Evolutionary conservation across 2,797 vertebrate genomes (phyloP), one percentile per base, ranked within the genome.

Genomic region (Pyrrhura leucotis): DNA sequence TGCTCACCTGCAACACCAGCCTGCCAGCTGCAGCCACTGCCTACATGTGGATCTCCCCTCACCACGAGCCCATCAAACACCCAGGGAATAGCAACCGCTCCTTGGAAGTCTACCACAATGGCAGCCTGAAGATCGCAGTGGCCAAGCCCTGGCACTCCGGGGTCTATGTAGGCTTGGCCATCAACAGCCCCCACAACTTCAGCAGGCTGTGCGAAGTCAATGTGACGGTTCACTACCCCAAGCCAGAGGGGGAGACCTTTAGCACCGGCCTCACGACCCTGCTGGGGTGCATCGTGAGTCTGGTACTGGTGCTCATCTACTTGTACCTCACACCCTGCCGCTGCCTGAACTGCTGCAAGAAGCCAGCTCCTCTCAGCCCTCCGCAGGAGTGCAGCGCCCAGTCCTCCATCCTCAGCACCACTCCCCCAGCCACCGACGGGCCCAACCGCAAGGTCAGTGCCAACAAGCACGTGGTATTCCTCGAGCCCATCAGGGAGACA

Each of bases 391-490:
- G 98, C 92, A 99, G 99, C 0, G 98, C 97, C 39, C 99, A 99
- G 93, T 99, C 99, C 74, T 99, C 98, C 14, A 99, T 99, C 96
- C 98, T 99, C 74, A 98, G 98, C 29, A 95, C 98, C 5, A 99
- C 99, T 1, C 98, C 99, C 0, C 98, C 99, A 0, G 89, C 98
- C 35, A 98, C 98, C 1, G 99, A 99, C 0, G 98, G 98, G 51
- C 98, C 98, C 9, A 98, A 98, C 71, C 98, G 98, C 92, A 99
- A 99, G 98, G 98, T 98, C 97, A 98, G 99, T 35, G 96, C 98
- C 97, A 99, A 98, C 98, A 99, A 99, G 95, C 99, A 99, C 6
- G 99, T 99, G 75, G 99, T 99, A 75, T 99, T 99, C 97, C 97
- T 99, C 40, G 99, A 99, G 98, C 99, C 99, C 10, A 97, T 99